These are phyloP conservation scores for Myoxocephalus aenaeus DNA, from an alignment of 2,797 vertebrate species.

Conservation along the genomic window DNA sequence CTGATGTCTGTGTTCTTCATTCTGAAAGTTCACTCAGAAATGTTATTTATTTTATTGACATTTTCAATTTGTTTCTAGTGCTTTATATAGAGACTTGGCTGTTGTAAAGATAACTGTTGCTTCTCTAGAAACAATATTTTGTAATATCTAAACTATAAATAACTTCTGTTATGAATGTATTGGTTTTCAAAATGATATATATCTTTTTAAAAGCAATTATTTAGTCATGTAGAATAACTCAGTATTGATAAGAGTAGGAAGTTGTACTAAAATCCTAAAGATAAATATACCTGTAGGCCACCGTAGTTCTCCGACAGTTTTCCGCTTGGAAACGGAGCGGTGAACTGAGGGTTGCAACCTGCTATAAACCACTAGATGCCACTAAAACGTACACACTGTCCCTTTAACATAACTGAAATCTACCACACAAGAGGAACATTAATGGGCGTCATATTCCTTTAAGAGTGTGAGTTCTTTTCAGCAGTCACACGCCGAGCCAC, in stretches of 20 bases:
- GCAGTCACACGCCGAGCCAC: conserved; percentile 47
- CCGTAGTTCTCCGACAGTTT: background rate
- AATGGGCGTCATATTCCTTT: conserved; percentile 51
- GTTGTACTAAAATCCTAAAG: background rate
- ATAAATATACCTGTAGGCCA: background rate
- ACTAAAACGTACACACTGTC: background rate
- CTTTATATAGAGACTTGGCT: background rate
- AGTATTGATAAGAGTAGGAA: background rate
- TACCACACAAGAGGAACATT: conserved; percentile 1
- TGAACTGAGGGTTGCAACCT: background rate
- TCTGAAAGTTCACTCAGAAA: too few relatives aligned
- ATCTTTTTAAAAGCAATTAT: background rate
- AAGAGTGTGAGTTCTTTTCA: conserved; percentile 55
- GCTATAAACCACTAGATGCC: background rate
- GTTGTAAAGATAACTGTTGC: background rate
- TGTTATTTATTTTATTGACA: background rate
- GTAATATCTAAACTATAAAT: background rate
- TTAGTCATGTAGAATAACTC: background rate
- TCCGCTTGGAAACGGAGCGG: too few relatives aligned
- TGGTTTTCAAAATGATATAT: too few relatives aligned
- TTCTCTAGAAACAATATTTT: background rate
- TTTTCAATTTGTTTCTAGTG: background rate
- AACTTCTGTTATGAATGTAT: too few relatives aligned
- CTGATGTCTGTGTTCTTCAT: too few relatives aligned
- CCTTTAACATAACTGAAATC: background rate